Percentiles rank a stretch among this genome's conserved stretches.
These are phyloP conservation scores for Bombus pascuorum DNA, from an alignment of 1,140 invertebrate genomes.

Conservation along the genomic window DNA sequence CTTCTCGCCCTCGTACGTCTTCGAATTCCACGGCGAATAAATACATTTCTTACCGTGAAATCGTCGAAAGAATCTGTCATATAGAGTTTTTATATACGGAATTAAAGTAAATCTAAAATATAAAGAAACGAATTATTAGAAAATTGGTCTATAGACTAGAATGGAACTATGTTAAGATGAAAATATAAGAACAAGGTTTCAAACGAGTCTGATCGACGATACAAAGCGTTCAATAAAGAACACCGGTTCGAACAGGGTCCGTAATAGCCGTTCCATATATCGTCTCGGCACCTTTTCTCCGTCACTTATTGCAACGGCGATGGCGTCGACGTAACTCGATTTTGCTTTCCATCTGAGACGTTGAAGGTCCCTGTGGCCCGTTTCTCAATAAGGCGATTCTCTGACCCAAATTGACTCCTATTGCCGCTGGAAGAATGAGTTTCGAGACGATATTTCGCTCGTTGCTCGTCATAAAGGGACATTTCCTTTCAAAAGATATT, in stretches of 20 bases:
- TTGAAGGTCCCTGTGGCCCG: slow-evolving; percentile 73
- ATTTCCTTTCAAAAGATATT: not conserved
- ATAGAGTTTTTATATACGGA: not conserved
- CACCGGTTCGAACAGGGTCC: not conserved
- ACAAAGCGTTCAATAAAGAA: not conserved
- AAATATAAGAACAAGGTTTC: not conserved
- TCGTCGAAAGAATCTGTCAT: not conserved
- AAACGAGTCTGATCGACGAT: not conserved
- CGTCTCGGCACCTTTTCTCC: slow-evolving; percentile 50
- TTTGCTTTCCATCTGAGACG: slow-evolving; percentile 81
- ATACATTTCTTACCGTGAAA: not conserved
- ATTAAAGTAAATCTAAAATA: not conserved
- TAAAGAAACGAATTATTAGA: not conserved
- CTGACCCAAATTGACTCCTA: slow-evolving; percentile 79
- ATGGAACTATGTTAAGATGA: not conserved
- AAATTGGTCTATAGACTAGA: no score
- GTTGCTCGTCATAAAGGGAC: slow-evolving; percentile 63
- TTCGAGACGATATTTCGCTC: slow-evolving; percentile 66
- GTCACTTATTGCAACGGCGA: slow-evolving; percentile 70
- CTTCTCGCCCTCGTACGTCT: slow-evolving; percentile 36
- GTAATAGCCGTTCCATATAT: slow-evolving; percentile 60
- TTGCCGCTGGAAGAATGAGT: slow-evolving; percentile 76
- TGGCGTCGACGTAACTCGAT: slow-evolving; percentile 76
- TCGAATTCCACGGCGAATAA: slow-evolving; percentile 3
- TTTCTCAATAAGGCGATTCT: slow-evolving; percentile 82